phyloP scores from a whole-genome alignment of 2,888 invertebrate species.

The Ophioninae sp. region DNA sequence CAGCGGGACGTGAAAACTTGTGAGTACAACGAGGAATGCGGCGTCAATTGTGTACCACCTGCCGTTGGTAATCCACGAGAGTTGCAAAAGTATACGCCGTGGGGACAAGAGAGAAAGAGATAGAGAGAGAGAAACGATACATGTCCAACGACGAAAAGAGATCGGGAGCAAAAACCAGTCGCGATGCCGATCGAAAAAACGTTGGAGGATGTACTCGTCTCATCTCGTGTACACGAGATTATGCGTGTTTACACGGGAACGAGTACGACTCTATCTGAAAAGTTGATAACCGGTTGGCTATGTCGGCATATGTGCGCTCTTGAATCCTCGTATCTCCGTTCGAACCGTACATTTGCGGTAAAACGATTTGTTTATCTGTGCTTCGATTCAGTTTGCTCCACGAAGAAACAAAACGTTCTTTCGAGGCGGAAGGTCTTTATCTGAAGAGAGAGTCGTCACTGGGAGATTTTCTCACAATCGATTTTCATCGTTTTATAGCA shows the following conservation, averaged over 20 bases:
- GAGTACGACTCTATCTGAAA: slow-evolving; percentile 51
- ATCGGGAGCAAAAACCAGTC: slow-evolving; percentile 62
- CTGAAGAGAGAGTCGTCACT: neutral
- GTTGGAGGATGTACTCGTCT: slow-evolving; percentile 47
- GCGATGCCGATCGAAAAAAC: slow-evolving; percentile 64
- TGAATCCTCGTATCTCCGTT: neutral
- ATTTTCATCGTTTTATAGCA: neutral
- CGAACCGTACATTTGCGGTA: slow-evolving; percentile 22
- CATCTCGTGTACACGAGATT: slow-evolving; percentile 43
- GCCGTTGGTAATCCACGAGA: slow-evolving; percentile 41
- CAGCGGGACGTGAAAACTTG: slow-evolving; percentile 14
- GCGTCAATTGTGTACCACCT: slow-evolving; percentile 49
- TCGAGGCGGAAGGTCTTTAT: neutral
- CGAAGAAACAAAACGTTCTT: neutral
- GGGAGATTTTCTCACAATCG: neutral
- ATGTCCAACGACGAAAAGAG: slow-evolving; percentile 46
- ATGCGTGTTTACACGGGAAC: slow-evolving; percentile 19
- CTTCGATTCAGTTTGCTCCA: neutral
- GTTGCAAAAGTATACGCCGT: neutral
- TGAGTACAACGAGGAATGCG: slow-evolving; percentile 39
- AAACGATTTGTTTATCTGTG: slow-evolving; percentile 18
- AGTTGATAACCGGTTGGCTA: slow-evolving; percentile 26
- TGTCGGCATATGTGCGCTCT: neutral
- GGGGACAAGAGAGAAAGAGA: slow-evolving; percentile 33
- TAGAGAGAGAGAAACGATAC: neutral